Evolutionary conservation across 2,888 invertebrate genomes (phyloP).

Genomic region (Apodemia duryi): DNA sequence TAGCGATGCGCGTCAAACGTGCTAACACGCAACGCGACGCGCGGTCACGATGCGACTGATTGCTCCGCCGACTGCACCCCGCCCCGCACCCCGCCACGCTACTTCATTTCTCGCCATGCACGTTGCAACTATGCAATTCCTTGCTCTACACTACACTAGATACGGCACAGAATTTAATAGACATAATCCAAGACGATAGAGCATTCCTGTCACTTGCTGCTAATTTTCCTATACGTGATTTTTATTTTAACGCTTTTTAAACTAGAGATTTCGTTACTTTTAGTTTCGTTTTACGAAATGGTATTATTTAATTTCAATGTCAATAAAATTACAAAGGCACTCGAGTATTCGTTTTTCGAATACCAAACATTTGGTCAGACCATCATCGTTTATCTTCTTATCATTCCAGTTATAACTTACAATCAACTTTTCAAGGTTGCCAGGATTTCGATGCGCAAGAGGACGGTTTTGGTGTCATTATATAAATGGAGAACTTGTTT

Average conservation of each 20-base stretch:
- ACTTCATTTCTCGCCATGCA: conserved; percentile 70
- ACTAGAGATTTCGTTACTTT: neutral
- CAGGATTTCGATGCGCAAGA: conserved; percentile 15
- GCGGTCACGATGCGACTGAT: conserved; percentile 68
- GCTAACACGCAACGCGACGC: conserved; percentile 58
- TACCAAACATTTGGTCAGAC: neutral
- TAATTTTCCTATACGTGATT: conserved; percentile 15
- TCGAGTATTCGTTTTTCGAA: neutral
- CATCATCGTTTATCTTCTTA: conserved; percentile 10
- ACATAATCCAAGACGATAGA: conserved; percentile 19
- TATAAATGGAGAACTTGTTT: conserved; percentile 15
- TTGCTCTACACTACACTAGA: conserved; percentile 21
- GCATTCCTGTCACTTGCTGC: conserved; percentile 6
- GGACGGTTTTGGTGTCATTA: conserved; percentile 14
- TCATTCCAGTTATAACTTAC: conserved; percentile 3
- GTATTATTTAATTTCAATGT: neutral
- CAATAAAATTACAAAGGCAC: conserved; percentile 6
- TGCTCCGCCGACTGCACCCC: conserved; percentile 41
- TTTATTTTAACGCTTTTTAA: conserved; percentile 2
- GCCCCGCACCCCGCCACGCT: conserved; percentile 51
- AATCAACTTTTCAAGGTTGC: conserved; percentile 15
- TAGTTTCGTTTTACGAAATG: neutral
- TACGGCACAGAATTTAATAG: conserved; percentile 14
- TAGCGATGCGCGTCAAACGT: conserved; percentile 32
- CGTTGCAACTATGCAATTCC: conserved; percentile 39